Percentiles rank a stretch among this genome's conserved stretches.
These are phyloP conservation scores for Margaritifera margaritifera DNA, from an alignment of 2,888 invertebrate species.

Conservation along the genomic window DNA sequence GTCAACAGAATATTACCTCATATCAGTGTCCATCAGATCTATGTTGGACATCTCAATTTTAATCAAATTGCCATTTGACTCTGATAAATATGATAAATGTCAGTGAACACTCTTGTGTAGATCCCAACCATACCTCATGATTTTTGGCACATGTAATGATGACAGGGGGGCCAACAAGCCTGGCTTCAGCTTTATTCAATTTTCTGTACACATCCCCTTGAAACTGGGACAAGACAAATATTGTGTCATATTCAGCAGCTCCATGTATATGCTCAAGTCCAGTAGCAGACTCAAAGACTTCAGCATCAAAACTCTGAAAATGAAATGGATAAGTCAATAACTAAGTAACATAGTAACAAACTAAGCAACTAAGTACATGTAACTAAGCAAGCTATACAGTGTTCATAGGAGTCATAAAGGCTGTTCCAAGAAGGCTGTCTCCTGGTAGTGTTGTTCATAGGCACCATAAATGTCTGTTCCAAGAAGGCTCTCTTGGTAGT, in stretches of 20 bases:
- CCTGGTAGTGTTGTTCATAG: too few relatives aligned
- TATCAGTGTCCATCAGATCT: too few relatives aligned
- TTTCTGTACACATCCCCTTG: constrained; percentile 82
- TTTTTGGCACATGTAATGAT: constrained; percentile 66
- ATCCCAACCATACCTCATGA: constrained; percentile 73
- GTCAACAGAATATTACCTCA: too few relatives aligned
- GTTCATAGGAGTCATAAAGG: too few relatives aligned
- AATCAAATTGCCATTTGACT: too few relatives aligned
- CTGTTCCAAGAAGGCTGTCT: too few relatives aligned
- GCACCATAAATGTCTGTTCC: too few relatives aligned
- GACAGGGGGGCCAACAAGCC: constrained; percentile 72
- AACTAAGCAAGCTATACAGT: too few relatives aligned
- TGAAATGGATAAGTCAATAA: not conserved
- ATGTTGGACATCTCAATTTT: too few relatives aligned
- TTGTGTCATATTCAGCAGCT: constrained; percentile 75
- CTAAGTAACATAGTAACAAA: not conserved
- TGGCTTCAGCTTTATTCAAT: constrained; percentile 74
- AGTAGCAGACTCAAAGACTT: constrained; percentile 57
- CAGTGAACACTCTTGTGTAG: too few relatives aligned
- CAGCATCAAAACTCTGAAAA: constrained; percentile 43
- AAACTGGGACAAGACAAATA: constrained; percentile 84
- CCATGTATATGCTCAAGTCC: constrained; percentile 70
- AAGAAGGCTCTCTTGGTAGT: too few relatives aligned
- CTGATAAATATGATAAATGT: too few relatives aligned
- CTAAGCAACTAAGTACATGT: not conserved